Conservation (phyloP, 2,888 invertebrate genomes). For the Amorpha juglandis region DNA sequence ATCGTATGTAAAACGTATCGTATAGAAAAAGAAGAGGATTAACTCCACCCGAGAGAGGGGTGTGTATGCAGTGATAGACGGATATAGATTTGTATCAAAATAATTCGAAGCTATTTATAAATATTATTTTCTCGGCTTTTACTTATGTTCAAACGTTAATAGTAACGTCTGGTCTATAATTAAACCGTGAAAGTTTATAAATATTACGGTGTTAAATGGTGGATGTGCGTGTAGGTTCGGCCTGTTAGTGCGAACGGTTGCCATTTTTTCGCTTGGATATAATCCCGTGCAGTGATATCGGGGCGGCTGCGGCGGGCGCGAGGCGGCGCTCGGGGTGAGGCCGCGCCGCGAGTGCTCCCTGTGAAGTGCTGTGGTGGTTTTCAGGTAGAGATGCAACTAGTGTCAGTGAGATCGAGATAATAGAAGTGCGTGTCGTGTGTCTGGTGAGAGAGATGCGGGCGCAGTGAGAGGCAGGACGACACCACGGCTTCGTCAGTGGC, state of each 20-base stretch:
- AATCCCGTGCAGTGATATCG: conserved; percentile 70
- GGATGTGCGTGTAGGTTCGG: conserved; percentile 70
- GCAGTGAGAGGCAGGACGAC: conserved; percentile 80
- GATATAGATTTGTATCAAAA: conserved; percentile 84
- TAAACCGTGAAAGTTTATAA: conserved; percentile 83
- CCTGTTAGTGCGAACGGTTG: conserved; percentile 77
- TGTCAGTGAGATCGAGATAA: conserved; percentile 82
- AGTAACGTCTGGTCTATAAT: conserved; percentile 83
- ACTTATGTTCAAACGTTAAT: conserved; percentile 84
- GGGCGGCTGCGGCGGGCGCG: conserved; percentile 52
- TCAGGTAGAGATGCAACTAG: conserved; percentile 79
- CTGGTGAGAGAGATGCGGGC: conserved; percentile 84
- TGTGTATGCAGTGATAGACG: conserved; percentile 82
- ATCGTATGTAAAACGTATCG: conserved; percentile 69
- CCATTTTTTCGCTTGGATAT: conserved; percentile 80
- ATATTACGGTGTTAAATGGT: conserved; percentile 80
- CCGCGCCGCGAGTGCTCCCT: conserved; percentile 30
- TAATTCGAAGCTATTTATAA: conserved; percentile 85
- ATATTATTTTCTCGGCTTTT: conserved; percentile 85
- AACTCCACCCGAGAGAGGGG: conserved; percentile 80
- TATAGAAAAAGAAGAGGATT: conserved; percentile 78
- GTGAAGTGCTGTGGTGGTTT: conserved; percentile 63
- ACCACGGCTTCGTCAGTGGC: conserved; percentile 83
- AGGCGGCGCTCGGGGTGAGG: conserved; percentile 47
- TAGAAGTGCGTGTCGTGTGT: conserved; percentile 81